Percentiles rank a stretch among this genome's conserved stretches.
Evolutionary conservation across 2,797 vertebrate genomes (phyloP).

Genomic region (Cephalopachus bancanus): DNA sequence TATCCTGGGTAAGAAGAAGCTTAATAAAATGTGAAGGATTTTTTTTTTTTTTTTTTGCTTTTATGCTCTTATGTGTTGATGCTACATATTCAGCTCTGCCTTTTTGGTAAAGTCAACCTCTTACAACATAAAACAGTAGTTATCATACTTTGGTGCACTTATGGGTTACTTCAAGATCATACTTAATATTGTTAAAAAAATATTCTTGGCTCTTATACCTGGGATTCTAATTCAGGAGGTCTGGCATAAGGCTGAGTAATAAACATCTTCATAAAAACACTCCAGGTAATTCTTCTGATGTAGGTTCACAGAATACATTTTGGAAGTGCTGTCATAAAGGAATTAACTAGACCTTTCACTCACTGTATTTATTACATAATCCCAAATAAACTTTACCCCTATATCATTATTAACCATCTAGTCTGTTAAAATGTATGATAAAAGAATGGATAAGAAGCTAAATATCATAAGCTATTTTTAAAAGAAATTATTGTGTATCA

Average conservation of each 20-base stretch:
- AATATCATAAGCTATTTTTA: background rate
- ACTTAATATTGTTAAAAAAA: conserved; percentile 33
- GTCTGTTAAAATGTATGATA: background rate
- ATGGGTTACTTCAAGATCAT: background rate
- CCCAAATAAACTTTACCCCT: background rate
- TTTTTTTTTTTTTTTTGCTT: background rate
- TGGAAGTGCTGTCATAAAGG: background rate
- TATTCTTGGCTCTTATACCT: background rate
- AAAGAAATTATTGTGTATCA: background rate
- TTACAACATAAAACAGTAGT: background rate
- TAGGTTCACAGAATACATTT: background rate
- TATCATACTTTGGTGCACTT: background rate
- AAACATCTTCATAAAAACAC: background rate
- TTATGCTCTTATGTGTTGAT: background rate
- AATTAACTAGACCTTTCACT: background rate
- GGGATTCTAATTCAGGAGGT: background rate
- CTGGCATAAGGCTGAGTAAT: background rate
- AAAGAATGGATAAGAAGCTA: background rate
- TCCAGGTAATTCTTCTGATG: background rate
- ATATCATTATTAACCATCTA: background rate
- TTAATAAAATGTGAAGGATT: background rate
- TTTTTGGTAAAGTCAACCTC: background rate
- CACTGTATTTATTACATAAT: background rate
- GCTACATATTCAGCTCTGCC: background rate
- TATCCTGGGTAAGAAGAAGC: background rate